Conservation (phyloP, 1,140 invertebrate species). For the Zeugodacus cucurbitae region DNA sequence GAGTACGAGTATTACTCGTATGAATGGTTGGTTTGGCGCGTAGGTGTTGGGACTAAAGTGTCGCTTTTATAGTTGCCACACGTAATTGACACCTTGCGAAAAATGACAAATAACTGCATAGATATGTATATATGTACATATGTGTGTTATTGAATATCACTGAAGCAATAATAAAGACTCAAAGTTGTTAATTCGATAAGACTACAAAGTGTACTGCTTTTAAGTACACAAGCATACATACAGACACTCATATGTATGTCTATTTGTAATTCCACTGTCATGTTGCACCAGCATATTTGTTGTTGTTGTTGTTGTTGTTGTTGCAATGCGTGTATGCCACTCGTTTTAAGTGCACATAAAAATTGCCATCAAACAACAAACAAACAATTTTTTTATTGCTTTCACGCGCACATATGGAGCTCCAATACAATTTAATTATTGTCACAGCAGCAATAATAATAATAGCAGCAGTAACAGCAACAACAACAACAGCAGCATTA, state of each 20-base stretch:
- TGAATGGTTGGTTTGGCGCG: background rate
- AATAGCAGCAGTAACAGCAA: background rate
- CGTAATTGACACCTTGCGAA: slow-evolving; percentile 17
- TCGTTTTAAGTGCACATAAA: slow-evolving; percentile 14
- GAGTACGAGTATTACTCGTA: too few species aligned
- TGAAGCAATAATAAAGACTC: background rate
- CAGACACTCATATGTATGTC: background rate
- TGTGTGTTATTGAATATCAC: background rate
- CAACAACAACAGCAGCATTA: background rate
- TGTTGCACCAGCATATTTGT: background rate
- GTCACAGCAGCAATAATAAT: background rate
- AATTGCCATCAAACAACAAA: slow-evolving; percentile 39
- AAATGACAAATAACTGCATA: background rate
- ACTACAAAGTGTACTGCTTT: background rate
- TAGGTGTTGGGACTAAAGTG: slow-evolving; percentile 26
- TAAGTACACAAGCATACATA: background rate
- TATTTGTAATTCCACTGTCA: background rate
- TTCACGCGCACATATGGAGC: background rate
- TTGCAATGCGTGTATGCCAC: background rate
- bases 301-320: background rate
- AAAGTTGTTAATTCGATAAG: background rate
- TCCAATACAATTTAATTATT: slow-evolving; percentile 36
- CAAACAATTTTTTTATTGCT: slow-evolving; percentile 21
- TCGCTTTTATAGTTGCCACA: slow-evolving; percentile 29
- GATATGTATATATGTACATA: too few species aligned